These are phyloP conservation scores for Phrynocephalus vlangalii DNA, from an alignment of 2,797 vertebrate species.

Conservation along the genomic window DNA sequence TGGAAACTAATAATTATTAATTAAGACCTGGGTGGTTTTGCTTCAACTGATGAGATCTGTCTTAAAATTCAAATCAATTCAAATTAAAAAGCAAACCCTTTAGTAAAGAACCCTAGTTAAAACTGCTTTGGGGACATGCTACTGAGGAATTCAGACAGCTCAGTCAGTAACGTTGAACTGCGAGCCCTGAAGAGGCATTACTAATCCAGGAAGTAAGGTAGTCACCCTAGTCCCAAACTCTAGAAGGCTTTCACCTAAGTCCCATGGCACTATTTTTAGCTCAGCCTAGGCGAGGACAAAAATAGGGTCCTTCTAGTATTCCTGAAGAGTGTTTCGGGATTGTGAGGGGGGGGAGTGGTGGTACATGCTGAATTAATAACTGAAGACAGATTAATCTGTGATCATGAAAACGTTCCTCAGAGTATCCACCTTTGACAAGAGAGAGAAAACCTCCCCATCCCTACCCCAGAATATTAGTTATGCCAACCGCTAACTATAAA, in stretches of 20 bases:
- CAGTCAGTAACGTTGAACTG: too few species aligned
- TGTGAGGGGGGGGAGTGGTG: not conserved
- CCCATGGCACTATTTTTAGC: not conserved
- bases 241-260: not conserved
- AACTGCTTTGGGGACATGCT: not conserved
- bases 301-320: not conserved
- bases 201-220: not conserved
- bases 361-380: conserved; percentile 14
- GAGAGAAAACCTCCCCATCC: not conserved
- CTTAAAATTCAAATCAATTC: not conserved
- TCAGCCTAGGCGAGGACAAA: not conserved
- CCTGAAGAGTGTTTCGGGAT: not conserved
- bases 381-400: not conserved
- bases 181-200: not conserved
- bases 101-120: not conserved
- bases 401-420: not conserved
- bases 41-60: not conserved
- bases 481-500: not conserved
- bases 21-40: not conserved
- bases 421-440: not conserved
- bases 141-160: not conserved
- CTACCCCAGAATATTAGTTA: not conserved
- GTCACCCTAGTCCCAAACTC: not conserved
- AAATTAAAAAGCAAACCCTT: not conserved
- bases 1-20: not conserved